Percentiles rank a stretch among this genome's conserved stretches.
phyloP scores from a whole-genome alignment of 2,888 invertebrate species.

The Apamea sordens region DNA sequence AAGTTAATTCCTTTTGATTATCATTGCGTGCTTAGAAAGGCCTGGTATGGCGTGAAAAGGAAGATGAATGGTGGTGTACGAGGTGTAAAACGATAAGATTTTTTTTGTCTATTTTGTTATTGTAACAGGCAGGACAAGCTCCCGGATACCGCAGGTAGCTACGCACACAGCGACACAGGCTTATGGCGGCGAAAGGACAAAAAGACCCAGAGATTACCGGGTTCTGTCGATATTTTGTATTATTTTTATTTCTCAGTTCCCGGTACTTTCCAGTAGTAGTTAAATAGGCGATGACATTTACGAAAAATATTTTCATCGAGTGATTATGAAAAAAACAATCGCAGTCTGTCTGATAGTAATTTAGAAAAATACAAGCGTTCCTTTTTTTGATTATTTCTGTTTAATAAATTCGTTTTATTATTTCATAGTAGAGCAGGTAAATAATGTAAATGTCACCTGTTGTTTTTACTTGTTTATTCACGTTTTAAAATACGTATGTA shows the following conservation, averaged over 20 bases:
- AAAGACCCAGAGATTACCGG: slow-evolving; percentile 55
- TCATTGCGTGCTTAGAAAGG: slow-evolving; percentile 62
- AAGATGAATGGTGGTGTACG: slow-evolving; percentile 77
- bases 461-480: neutral
- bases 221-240: slow-evolving; percentile 62
- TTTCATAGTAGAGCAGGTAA: slow-evolving; percentile 9
- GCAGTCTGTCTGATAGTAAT: neutral
- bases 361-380: neutral
- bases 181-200: slow-evolving; percentile 76
- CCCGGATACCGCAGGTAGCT: slow-evolving; percentile 87
- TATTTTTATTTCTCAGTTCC: slow-evolving; percentile 11
- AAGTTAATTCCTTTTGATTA: slow-evolving; percentile 47
- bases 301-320: neutral
- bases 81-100: slow-evolving; percentile 79
- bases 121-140: slow-evolving; percentile 80
- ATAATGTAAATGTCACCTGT: slow-evolving; percentile 8
- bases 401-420: slow-evolving; percentile 13
- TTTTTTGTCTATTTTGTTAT: slow-evolving; percentile 80
- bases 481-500: neutral
- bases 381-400: neutral
- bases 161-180: slow-evolving; percentile 80
- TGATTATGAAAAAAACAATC: neutral
- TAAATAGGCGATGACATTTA: neutral
- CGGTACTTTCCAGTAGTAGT: neutral
- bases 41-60: slow-evolving; percentile 65